These are phyloP conservation scores for Lagocephalus sceleratus DNA, from an alignment of 2,797 vertebrate genomes.

Conservation along the genomic window DNA sequence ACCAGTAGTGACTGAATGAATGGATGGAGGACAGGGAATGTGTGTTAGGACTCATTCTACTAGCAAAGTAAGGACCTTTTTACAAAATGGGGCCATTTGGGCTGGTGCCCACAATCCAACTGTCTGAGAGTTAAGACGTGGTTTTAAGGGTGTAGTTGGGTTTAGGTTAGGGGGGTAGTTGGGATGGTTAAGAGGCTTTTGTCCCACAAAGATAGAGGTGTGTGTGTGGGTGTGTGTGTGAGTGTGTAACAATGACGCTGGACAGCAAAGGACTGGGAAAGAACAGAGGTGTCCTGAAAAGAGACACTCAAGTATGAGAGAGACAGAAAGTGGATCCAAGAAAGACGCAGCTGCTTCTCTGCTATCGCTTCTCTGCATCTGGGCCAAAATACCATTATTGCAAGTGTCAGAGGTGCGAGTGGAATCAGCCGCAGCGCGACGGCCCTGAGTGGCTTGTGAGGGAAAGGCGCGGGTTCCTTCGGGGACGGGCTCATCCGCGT, in stretches of 20 bases:
- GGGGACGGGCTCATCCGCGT: constrained; percentile 74
- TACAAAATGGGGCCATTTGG: too few relatives aligned
- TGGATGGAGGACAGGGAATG: constrained; percentile 76
- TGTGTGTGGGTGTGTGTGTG: constrained; percentile 8
- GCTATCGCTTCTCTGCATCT: constrained; percentile 88
- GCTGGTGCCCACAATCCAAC: too few relatives aligned
- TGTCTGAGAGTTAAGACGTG: too few relatives aligned
- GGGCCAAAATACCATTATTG: constrained; percentile 93
- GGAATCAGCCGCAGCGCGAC: constrained; percentile 73
- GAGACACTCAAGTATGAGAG: constrained; percentile 69
- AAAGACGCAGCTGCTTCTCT: constrained; percentile 82
- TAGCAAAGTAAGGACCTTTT: too few relatives aligned
- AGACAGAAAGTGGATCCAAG: constrained; percentile 47
- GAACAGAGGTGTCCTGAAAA: constrained; percentile 65
- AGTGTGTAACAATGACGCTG: not conserved
- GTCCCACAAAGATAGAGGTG: not conserved
- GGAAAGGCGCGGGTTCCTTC: constrained; percentile 85
- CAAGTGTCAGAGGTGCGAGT: constrained; percentile 89
- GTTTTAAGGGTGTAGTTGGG: too few relatives aligned
- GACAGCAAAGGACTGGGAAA: constrained; percentile 42
- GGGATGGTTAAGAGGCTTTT: too few relatives aligned
- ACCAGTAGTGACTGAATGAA: constrained; percentile 88
- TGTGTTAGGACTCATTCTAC: constrained; percentile 19
- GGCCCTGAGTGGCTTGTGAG: constrained; percentile 80
- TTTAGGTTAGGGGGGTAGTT: too few relatives aligned